Evolutionary conservation across 2,888 invertebrate species (phyloP), one percentile per base, ranked within the genome.

Genomic region (Cloeon dipterum): DNA sequence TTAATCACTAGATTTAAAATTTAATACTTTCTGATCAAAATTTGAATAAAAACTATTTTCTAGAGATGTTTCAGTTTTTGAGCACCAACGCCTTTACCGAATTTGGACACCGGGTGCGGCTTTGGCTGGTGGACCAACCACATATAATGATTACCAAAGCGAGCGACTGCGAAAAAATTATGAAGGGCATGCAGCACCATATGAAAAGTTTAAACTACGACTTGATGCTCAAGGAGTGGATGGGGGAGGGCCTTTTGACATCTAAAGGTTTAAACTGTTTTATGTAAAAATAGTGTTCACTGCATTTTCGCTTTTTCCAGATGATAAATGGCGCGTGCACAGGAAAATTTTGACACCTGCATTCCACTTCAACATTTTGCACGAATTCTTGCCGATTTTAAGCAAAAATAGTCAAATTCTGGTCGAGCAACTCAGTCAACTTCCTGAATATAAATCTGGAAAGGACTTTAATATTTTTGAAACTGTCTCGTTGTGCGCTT

Each of bases 321-420:
- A 57, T 37, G 45, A 50, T 16, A 58, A 59, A 48, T 62, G 62
- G 62, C 51, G 53, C 5, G 50, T 50, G 19, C 51, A 58, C 32
- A 52, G 62, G 14, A 60, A 60, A 43, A 44, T 61, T 21, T 47
- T 62, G n/a, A 62, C 60, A 2, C 56, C 59, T 10, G 57, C 61
- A 0, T 62, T 61, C 43, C 62, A 62, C 44, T 61, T 59, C 42
- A 55, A 54, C 20, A 56, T 61, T 20, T 41, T 62, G 36, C 54
- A 50, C 32, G 53, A 54, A 41, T 62, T 58, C 42, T 45, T 51
- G 2, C 42, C 42, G 3, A 53, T 52, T 2, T 57, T 62, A 40
- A 49, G 45, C 33, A 52, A 56, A 32, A 54, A 57, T 36, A 52
- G 56, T 7, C 45, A 50, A 11, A 41, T 46, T 26, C 43, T 60